phyloP scores from a whole-genome alignment of 2,888 invertebrate species.

The Thymelicus acteon region DNA sequence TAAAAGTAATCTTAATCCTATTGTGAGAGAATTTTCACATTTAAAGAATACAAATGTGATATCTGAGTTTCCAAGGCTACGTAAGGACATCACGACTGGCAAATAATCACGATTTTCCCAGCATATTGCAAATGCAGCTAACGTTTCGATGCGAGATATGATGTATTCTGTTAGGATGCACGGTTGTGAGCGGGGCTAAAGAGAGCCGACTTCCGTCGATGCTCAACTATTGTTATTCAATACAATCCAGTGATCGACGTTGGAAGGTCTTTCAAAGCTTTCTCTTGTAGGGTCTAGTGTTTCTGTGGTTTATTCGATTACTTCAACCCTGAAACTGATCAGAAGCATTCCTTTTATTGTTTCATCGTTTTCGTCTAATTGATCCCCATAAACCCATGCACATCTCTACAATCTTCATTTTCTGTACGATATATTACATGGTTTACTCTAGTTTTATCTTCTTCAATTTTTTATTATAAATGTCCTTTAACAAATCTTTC shows the following conservation, averaged over 20 bases:
- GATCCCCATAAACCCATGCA: too few species aligned
- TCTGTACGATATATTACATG: too few species aligned
- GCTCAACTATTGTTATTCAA: constrained; percentile 52
- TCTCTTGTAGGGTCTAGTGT: not conserved
- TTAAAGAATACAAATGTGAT: constrained; percentile 55
- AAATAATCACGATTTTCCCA: constrained; percentile 58
- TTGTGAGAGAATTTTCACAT: constrained; percentile 40
- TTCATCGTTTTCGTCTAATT: not conserved
- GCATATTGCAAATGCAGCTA: constrained; percentile 55
- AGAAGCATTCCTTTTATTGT: not conserved
- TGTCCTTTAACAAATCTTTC: too few species aligned
- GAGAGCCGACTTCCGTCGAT: constrained; percentile 74
- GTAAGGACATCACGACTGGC: constrained; percentile 60
- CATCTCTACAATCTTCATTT: too few species aligned
- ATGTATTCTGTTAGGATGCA: constrained; percentile 51
- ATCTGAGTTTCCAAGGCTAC: constrained; percentile 63
- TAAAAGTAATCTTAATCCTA: constrained; percentile 47
- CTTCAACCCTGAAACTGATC: constrained; percentile 1
- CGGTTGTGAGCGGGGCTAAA: constrained; percentile 53
- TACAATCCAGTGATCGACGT: constrained; percentile 28
- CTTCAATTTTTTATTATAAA: too few species aligned
- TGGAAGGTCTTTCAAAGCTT: constrained; percentile 17
- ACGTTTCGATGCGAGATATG: constrained; percentile 57
- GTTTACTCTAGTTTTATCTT: too few species aligned
- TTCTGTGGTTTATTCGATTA: not conserved